These are phyloP conservation scores for Acrocephalus scirpaceus DNA, from an alignment of 2,797 vertebrate species.

Conservation along the genomic window DNA sequence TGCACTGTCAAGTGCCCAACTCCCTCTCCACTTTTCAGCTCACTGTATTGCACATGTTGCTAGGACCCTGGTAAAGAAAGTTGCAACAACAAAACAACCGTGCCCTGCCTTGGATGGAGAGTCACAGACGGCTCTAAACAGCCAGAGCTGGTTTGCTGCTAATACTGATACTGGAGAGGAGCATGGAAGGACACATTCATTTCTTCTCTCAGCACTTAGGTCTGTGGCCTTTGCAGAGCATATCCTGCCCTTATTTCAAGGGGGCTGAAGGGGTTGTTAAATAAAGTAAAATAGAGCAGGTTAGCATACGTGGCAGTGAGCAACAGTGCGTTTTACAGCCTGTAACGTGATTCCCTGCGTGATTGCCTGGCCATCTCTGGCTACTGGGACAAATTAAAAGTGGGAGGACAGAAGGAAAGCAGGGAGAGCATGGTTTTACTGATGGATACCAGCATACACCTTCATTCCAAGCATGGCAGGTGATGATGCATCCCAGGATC, in stretches of 20 bases:
- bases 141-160: not conserved
- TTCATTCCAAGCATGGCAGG: not conserved
- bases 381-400: not conserved
- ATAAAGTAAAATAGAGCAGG: not conserved
- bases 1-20: not conserved
- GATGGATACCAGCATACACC: not conserved
- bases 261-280: not conserved
- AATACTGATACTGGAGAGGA: not conserved
- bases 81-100: not conserved
- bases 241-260: not conserved
- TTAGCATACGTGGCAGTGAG: not conserved
- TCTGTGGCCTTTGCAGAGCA: not conserved
- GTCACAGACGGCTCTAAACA: fast-evolving
- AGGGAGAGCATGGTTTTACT: not conserved
- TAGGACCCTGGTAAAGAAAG: not conserved
- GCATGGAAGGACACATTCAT: not conserved
- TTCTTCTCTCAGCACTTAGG: not conserved
- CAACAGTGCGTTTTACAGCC: not conserved
- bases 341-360: not conserved
- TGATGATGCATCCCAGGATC: not conserved
- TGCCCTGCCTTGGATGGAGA: not conserved
- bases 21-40: not conserved
- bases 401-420: not conserved
- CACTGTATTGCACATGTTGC: not conserved
- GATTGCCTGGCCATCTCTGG: not conserved